These are phyloP conservation scores for Siniperca undulata DNA, from an alignment of 2,797 vertebrate species.

Conservation along the genomic window DNA sequence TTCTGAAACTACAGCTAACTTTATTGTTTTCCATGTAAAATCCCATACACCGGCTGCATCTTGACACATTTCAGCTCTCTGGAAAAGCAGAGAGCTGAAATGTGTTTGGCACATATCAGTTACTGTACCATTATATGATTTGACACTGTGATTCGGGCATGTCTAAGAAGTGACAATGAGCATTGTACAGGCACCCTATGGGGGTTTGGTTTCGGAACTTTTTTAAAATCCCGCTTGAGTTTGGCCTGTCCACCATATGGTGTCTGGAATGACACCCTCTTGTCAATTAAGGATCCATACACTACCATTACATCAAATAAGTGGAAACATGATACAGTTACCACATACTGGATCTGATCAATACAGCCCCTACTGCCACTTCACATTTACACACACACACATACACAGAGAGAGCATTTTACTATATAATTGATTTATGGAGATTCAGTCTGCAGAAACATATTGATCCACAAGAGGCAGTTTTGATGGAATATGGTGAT, in stretches of 20 bases:
- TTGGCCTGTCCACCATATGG: neutral
- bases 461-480: slow-evolving; percentile 63
- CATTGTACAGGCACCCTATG: neutral
- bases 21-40: neutral
- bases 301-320: slow-evolving; percentile 71
- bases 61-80: no score
- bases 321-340: slow-evolving; percentile 68
- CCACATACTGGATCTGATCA: slow-evolving; percentile 58
- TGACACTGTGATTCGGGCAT: neutral
- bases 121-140: neutral
- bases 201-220: neutral
- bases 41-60: no score
- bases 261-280: neutral
- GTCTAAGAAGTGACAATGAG: neutral
- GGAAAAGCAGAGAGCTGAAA: no score
- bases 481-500: slow-evolving; percentile 62
- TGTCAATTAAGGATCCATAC: slow-evolving; percentile 73
- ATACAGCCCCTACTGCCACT: slow-evolving; percentile 40
- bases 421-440: slow-evolving; percentile 74
- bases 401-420: slow-evolving; percentile 41
- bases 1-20: neutral
- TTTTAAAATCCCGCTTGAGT: neutral
- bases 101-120: no score
- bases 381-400: slow-evolving; percentile 31
- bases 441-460: slow-evolving; percentile 58